Evolutionary conservation across 1,140 invertebrate species (phyloP).

Genomic region (Drosophila punjabiensis): DNA sequence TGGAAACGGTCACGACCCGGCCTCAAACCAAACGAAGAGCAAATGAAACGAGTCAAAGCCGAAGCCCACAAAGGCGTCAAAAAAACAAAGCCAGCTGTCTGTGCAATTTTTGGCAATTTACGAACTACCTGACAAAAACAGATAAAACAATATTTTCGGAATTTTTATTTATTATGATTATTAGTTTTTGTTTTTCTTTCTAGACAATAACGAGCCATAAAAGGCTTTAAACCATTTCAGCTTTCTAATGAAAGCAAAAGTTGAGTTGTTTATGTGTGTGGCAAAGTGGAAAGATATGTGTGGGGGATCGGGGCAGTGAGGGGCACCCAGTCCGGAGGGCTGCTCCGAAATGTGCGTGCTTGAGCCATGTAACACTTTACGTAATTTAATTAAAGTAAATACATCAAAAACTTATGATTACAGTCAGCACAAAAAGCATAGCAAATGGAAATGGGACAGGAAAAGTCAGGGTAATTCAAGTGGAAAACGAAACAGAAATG

Average conservation of each 20-base stretch:
- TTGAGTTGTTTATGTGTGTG: conserved; percentile 24
- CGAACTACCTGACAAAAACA: conserved; percentile 23
- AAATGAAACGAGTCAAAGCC: conserved; percentile 52
- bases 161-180: conserved; percentile 44
- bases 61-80: conserved; percentile 20
- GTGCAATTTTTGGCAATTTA: conserved; percentile 55
- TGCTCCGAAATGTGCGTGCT: conserved; percentile 61
- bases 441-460: conserved; percentile 37
- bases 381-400: conserved; percentile 80
- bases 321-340: conserved; percentile 8
- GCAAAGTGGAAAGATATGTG: conserved; percentile 41
- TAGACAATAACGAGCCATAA: conserved; percentile 43
- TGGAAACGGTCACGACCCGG: conserved; percentile 40
- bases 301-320: not conserved
- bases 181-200: conserved; percentile 50
- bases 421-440: conserved; percentile 50
- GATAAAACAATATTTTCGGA: conserved; percentile 44
- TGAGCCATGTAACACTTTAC: conserved; percentile 70
- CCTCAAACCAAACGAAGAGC: conserved; percentile 34
- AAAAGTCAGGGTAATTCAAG: conserved; percentile 38
- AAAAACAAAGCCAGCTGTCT: conserved; percentile 22
- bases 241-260: conserved; percentile 79
- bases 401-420: conserved; percentile 64
- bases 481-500: conserved; percentile 34
- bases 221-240: conserved; percentile 54